phyloP scores from a whole-genome alignment of 2,888 invertebrate species.

The Allolobophora icterica region DNA sequence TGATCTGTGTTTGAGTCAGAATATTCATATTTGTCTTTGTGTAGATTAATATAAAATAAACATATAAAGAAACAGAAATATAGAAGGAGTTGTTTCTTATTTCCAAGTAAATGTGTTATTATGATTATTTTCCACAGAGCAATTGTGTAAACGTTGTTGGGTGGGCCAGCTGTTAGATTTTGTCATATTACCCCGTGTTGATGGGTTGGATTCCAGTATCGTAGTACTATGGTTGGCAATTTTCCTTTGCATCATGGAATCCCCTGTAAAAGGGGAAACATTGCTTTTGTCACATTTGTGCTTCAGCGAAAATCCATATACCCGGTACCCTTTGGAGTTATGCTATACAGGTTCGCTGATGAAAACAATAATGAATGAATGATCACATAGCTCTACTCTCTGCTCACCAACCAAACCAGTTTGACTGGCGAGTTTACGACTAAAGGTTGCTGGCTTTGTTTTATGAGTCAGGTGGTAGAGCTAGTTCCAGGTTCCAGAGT shows the following conservation, averaged over 20 bases:
- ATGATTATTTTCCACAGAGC: neutral
- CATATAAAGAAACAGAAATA: neutral
- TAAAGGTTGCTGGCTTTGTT: conserved; percentile 21
- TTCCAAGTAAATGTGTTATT: neutral
- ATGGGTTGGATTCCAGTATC: neutral
- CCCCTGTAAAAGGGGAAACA: neutral
- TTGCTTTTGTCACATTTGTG: neutral
- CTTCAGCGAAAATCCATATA: neutral
- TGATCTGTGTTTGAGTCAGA: conserved; percentile 8
- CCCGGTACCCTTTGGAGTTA: neutral
- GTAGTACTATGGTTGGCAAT: neutral
- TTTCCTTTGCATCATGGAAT: neutral
- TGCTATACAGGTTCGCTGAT: neutral
- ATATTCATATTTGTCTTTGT: neutral
- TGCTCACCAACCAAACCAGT: neutral
- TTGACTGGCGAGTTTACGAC: neutral
- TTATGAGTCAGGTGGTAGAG: conserved; percentile 35
- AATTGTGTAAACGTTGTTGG: neutral
- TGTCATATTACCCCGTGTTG: neutral
- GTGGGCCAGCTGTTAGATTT: neutral
- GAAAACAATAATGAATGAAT: conserved; percentile 7
- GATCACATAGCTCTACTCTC: neutral
- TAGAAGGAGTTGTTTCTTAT: neutral
- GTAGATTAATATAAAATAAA: neutral
- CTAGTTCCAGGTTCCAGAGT: conserved; percentile 41